Conservation (phyloP, 1,140 invertebrate species). For the Pseudomyrmex dendroicus region DNA sequence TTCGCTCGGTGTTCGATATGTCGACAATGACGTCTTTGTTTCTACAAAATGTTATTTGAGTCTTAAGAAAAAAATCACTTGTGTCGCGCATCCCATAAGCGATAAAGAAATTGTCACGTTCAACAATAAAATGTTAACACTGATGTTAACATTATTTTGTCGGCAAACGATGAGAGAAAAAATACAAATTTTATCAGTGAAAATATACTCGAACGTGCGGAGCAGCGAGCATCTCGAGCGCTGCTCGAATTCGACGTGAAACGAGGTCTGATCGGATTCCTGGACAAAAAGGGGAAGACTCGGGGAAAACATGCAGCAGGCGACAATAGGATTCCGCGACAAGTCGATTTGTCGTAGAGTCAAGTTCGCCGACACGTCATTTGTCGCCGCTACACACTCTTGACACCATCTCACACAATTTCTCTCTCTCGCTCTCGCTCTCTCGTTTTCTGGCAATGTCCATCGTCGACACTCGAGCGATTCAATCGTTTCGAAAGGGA, state of each 20-base stretch:
- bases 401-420: constrained; percentile 21
- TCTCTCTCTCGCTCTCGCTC: constrained; percentile 8
- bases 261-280: constrained; percentile 70
- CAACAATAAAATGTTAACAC: neutral
- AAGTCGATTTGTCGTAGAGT: constrained; percentile 73
- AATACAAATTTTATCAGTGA: neutral
- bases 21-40: neutral
- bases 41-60: no score
- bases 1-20: neutral
- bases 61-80: no score
- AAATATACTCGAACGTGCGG: constrained; percentile 21
- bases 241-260: constrained; percentile 47
- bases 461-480: constrained; percentile 39
- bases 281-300: constrained; percentile 19
- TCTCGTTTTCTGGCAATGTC: constrained; percentile 54
- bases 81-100: no score
- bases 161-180: neutral
- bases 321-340: constrained; percentile 73
- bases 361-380: constrained; percentile 69
- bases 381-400: constrained; percentile 42
- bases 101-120: neutral
- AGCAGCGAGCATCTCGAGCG: constrained; percentile 59
- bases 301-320: constrained; percentile 66
- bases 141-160: neutral
- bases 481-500: constrained; percentile 46